phyloP scores from a whole-genome alignment of 2,888 invertebrate genomes.

The Nipponacmea schrenckii region DNA sequence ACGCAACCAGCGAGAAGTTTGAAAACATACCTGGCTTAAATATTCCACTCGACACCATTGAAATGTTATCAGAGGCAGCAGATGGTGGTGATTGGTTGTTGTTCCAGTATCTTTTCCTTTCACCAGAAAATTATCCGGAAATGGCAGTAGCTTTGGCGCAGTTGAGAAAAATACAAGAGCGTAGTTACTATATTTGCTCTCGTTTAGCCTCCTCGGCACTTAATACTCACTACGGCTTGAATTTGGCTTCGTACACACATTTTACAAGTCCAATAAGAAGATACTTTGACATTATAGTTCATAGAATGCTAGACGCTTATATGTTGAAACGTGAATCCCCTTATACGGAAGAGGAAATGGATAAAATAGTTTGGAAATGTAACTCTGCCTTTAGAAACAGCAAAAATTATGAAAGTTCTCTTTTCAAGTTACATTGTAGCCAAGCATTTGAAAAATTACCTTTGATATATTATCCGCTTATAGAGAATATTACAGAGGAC shows the following conservation, averaged over 20 bases:
- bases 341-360: conserved; percentile 24
- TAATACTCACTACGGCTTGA: conserved; percentile 48
- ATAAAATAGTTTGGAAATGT: not conserved
- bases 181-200: conserved; percentile 44
- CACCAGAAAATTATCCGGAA: conserved; percentile 54
- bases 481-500: conserved; percentile 44
- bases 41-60: conserved; percentile 40
- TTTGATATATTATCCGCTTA: conserved; percentile 44
- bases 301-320: conserved; percentile 45
- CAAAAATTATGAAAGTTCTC: not conserved
- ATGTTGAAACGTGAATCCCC: conserved; percentile 37
- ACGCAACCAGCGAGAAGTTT: conserved; percentile 34
- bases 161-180: conserved; percentile 44
- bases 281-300: conserved; percentile 57
- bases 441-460: conserved; percentile 44
- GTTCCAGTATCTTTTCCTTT: conserved; percentile 46
- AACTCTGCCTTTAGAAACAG: not conserved
- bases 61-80: conserved; percentile 37
- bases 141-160: conserved; percentile 47
- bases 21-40: conserved; percentile 28
- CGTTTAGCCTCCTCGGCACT: conserved; percentile 21
- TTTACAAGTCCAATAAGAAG: conserved; percentile 56
- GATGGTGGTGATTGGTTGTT: conserved; percentile 35
- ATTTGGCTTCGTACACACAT: conserved; percentile 44
- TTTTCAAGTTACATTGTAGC: conserved; percentile 12